Evolutionary conservation across 2,797 vertebrate genomes (phyloP), one percentile per base, ranked within the genome.

Genomic region (Borostomias antarcticus): DNA sequence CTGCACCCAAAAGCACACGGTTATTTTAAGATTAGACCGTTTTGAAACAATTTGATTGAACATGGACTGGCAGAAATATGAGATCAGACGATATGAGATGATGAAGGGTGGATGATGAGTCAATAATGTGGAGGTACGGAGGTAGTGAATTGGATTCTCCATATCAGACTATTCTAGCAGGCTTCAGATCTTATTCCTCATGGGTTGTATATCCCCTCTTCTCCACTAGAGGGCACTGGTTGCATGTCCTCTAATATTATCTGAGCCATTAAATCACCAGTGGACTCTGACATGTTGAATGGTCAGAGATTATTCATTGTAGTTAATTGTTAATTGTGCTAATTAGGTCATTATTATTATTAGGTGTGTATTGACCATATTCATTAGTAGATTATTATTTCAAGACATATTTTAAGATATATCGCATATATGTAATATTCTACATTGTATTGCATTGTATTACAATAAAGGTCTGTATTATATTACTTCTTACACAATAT

Each of bases 141-240:
- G n/a, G n/a, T n/a, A n/a, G n/a, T n/a, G n/a, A n/a, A n/a, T n/a
- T n/a, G n/a, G n/a, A n/a, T n/a, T n/a, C n/a, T n/a, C n/a, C n/a
- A n/a, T n/a, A n/a, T n/a, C n/a, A n/a, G n/a, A n/a, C n/a, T n/a
- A n/a, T 45, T n/a, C 37, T 45, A 45, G 40, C n/a, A 45, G 13
- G 7, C 11, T 2, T 6, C 15, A 5, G 40, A 15, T 17, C 15
- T 45, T 4, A n/a, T 45, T 45, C 40, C 15, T 45, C 15, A 1
- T n/a, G 15, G 59, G 25, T 33, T 58, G 6, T 54, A 10, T 10
- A 15, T 56, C 1, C 8, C 15, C 50, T 43, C 7, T 11, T 47
- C 8, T 40, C 72, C 78, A 78, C 53, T 25, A 80, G 80, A 69
- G 68, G 75, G 26, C 77, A 75, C 59, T 10, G 23, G 6, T 11